phyloP scores from a whole-genome alignment of 2,888 invertebrate genomes.

The Dynastes tityus region DNA sequence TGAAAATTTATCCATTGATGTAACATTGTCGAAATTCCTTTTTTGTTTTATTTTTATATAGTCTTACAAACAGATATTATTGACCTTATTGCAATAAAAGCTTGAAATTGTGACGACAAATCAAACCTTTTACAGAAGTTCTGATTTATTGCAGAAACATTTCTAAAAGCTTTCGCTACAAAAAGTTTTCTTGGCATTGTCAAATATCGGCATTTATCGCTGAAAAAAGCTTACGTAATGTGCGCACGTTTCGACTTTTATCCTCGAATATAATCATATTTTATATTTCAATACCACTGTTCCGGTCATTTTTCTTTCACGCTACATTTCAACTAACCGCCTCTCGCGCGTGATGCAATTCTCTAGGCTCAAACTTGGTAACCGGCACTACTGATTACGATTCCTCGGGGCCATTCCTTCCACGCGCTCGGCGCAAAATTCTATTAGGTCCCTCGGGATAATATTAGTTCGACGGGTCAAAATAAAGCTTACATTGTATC shows the following conservation, averaged over 20 bases:
- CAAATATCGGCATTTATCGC: not conserved
- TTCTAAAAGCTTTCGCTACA: not conserved
- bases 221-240: not conserved
- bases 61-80: too few relatives aligned
- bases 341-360: slow-evolving; percentile 11
- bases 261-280: not conserved
- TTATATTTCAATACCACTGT: slow-evolving; percentile 5
- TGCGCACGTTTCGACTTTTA: slow-evolving; percentile 8
- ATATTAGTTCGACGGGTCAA: slow-evolving; percentile 66
- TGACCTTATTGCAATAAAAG: too few relatives aligned
- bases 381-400: slow-evolving; percentile 37
- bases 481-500: slow-evolving; percentile 64
- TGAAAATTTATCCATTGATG: too few relatives aligned
- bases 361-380: slow-evolving; percentile 6
- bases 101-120: too few relatives aligned
- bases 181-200: not conserved
- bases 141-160: not conserved
- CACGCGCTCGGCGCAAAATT: slow-evolving; percentile 46
- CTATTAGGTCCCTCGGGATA: slow-evolving; percentile 65
- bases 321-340: slow-evolving; percentile 34
- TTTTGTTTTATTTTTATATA: too few relatives aligned
- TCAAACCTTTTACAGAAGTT: not conserved
- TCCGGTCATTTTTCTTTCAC: slow-evolving; percentile 24
- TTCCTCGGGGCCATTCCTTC: slow-evolving; percentile 37
- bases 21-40: too few relatives aligned